Base-by-base conservation (phyloP, 2,113 vertebrate species). In the Synodontis membranacea region DNA sequence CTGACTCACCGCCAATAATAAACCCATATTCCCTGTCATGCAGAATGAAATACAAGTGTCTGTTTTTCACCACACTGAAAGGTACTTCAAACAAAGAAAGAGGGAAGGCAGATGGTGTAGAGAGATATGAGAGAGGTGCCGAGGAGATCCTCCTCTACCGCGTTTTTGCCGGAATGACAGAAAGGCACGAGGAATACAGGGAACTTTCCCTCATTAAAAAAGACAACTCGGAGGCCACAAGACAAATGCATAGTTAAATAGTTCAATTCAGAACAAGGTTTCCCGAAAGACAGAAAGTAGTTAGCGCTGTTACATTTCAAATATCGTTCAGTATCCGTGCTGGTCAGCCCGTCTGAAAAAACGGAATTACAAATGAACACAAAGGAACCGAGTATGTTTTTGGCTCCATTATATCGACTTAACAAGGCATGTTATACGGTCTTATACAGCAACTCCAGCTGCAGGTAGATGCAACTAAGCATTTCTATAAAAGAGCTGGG, bases 381-480 rank as follows among this genome's bases (percentile, higher is more conserved):
- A 37, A 60, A 75, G 15, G 25, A 62, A 64, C 8, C 17, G 50
- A 70, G 72, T 80, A 14, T 81, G 9, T 11, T 11, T 72, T 75
- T 48, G 46, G 62, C 68, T 70, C 15, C 19, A 34, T 15, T 58
- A 11, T 21, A 46, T 34, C 17, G 34, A 31, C 56, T 81, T 37
- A 60, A 72, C 78, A 86, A 50, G 39, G 79, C 44, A 39, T 44
- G 9, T 52, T 79, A 58, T 4, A 2, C 39, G 50, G 72, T 78
- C 81, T n/a, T n/a, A n/a, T n/a, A n/a, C n/a, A n/a, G n/a, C 46
- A 37, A 11, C 44, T 17, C 39, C 48, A 70, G 70, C 52, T 84
- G 39, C 39, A 80, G 64, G 25, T 85, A 68, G 34, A 84, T 76
- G 75, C 54, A 89, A 81, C 54, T 66, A 74, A 88, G 66, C n/a